phyloP scores from a whole-genome alignment of 92 coral and sea anemone species.

The Paragorgia papillata region DNA sequence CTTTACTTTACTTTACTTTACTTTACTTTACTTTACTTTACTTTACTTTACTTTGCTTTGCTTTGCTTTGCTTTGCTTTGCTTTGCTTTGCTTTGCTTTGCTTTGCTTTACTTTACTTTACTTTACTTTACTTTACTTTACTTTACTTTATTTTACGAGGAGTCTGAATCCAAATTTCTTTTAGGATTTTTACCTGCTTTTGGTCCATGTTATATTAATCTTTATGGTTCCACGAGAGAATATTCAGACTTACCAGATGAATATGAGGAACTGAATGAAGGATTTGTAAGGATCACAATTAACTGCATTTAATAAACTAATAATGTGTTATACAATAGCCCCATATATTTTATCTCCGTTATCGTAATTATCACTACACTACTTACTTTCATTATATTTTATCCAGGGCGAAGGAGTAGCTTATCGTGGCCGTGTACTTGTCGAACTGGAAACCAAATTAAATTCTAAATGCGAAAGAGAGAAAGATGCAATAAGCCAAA shows the following conservation, averaged over 20 bases:
- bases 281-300: slow-evolving; percentile 66
- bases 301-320: background rate
- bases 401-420: slow-evolving; percentile 95
- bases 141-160: too few relatives aligned
- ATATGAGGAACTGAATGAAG: slow-evolving; percentile 80
- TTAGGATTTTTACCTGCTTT: slow-evolving; percentile 83
- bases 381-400: background rate
- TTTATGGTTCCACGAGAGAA: slow-evolving; percentile 95
- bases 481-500: slow-evolving; percentile 8
- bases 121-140: too few relatives aligned
- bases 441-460: slow-evolving; percentile 78
- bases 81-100: too few relatives aligned
- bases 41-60: too few relatives aligned
- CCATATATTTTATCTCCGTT: too few relatives aligned
- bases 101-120: too few relatives aligned
- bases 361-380: background rate
- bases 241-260: slow-evolving; percentile 84
- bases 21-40: too few relatives aligned
- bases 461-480: background rate
- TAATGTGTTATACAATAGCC: too few relatives aligned
- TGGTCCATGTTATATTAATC: slow-evolving; percentile 87
- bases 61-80: too few relatives aligned
- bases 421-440: slow-evolving; percentile 90
- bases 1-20: too few relatives aligned
- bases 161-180: too few relatives aligned